A percentile compares a stretch with the other conserved stretches of the same genome.
These are phyloP conservation scores for Pseudococcus longispinus DNA, from an alignment of 2,888 invertebrate species.

Conservation along the genomic window DNA sequence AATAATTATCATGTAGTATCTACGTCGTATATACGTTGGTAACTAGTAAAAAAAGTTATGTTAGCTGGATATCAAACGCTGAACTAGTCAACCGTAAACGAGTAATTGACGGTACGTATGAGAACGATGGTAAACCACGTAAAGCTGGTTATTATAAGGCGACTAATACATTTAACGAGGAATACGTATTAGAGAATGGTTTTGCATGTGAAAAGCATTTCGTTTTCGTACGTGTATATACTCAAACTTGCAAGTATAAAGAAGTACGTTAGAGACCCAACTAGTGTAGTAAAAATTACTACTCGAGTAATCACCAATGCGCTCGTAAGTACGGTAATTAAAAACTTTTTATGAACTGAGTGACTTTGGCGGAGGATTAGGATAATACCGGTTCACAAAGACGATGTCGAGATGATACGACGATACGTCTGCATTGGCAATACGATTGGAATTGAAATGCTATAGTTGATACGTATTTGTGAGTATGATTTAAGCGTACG, in stretches of 20 bases:
- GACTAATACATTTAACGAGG: neutral
- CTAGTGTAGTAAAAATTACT: neutral
- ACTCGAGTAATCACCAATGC: neutral
- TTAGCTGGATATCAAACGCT: neutral
- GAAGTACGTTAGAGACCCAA: neutral
- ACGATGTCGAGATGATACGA: neutral
- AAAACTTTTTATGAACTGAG: neutral
- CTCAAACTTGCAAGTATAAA: neutral
- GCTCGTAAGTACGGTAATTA: neutral
- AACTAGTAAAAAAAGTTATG: slow-evolving; percentile 9
- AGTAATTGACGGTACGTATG: neutral
- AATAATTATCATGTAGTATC: slow-evolving; percentile 3
- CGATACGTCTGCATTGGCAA: neutral
- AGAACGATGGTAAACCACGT: slow-evolving; percentile 1
- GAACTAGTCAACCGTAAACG: slow-evolving; percentile 30
- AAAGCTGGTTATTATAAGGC: neutral
- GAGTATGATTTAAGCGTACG: neutral
- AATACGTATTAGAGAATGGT: slow-evolving; percentile 1
- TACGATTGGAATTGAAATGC: neutral
- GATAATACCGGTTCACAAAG: neutral
- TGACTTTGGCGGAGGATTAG: neutral
- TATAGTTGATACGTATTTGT: neutral
- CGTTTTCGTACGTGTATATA: neutral
- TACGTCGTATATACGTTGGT: neutral
- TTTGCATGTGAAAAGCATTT: slow-evolving; percentile 3